Evolutionary conservation across 2,888 invertebrate species (phyloP).

Genomic region (Frankliniella intonsa): DNA sequence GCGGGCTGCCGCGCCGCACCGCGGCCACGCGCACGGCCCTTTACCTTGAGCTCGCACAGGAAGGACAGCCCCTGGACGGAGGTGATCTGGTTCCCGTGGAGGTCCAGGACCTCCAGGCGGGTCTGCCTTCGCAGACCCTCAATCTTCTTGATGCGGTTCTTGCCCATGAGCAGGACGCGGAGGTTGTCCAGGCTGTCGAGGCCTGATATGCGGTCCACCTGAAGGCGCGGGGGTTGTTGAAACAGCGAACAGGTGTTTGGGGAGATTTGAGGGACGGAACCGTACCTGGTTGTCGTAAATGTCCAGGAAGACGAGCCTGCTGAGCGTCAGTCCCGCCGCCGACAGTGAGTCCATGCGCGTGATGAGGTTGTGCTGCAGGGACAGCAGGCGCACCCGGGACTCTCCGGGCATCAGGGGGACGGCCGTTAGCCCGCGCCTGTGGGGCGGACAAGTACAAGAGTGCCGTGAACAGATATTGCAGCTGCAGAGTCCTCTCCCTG

Average conservation of each 20-base stretch:
- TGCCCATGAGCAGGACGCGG: constrained; percentile 82
- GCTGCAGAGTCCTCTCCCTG: background rate
- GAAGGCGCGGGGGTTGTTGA: background rate
- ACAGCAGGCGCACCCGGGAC: constrained; percentile 73
- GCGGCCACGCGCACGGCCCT: background rate
- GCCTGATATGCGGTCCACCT: constrained; percentile 74
- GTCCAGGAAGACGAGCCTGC: constrained; percentile 84
- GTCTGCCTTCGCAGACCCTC: constrained; percentile 67
- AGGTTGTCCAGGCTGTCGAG: constrained; percentile 72
- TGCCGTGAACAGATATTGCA: background rate
- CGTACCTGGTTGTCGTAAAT: constrained; percentile 79
- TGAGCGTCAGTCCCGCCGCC: constrained; percentile 51
- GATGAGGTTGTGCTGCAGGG: constrained; percentile 88
- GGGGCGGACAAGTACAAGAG: constrained; percentile 35
- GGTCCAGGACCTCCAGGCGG: constrained; percentile 83
- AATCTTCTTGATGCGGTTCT: constrained; percentile 79
- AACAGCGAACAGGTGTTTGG: background rate
- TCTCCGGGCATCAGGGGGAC: constrained; percentile 80
- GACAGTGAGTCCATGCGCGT: constrained; percentile 62
- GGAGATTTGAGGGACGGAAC: background rate
- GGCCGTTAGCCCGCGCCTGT: constrained; percentile 70
- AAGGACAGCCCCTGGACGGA: constrained; percentile 65
- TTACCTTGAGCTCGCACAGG: constrained; percentile 73
- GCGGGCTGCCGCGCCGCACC: background rate
- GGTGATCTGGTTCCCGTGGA: constrained; percentile 85